These are phyloP conservation scores for Chrysina gloriosa DNA, from an alignment of 2,888 invertebrate genomes.

Conservation along the genomic window DNA sequence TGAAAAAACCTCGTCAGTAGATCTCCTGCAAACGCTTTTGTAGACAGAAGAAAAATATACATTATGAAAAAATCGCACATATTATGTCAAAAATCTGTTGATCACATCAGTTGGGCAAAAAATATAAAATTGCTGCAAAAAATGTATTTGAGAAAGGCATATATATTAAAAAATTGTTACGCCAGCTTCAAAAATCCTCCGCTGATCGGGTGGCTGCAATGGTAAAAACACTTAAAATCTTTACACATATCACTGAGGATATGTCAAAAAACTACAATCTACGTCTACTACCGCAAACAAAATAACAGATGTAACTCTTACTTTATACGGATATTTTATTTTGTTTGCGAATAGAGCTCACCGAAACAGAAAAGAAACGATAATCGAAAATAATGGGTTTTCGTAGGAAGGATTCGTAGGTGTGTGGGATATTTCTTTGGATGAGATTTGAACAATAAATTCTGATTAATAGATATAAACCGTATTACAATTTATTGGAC, in stretches of 20 bases:
- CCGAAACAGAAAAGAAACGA: slow-evolving; percentile 38
- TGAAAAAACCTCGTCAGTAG: slow-evolving; percentile 62
- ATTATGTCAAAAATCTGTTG: slow-evolving; percentile 46
- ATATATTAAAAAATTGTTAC: slow-evolving; percentile 54
- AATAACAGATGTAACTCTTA: slow-evolving; percentile 14
- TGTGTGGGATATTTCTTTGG: slow-evolving; percentile 4
- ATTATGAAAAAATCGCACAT: slow-evolving; percentile 43
- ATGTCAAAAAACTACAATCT: slow-evolving; percentile 61
- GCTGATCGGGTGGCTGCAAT: slow-evolving; percentile 62
- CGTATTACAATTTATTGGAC: slow-evolving; percentile 31
- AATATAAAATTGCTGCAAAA: slow-evolving; percentile 60
- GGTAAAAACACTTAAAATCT: slow-evolving; percentile 61
- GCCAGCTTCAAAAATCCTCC: slow-evolving; percentile 62
- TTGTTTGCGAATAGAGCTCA: slow-evolving; percentile 38
- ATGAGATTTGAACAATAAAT: slow-evolving; percentile 23
- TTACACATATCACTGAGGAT: slow-evolving; percentile 64
- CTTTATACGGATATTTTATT: slow-evolving; percentile 20
- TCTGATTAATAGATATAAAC: slow-evolving; percentile 22
- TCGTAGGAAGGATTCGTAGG: slow-evolving; percentile 2
- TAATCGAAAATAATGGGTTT: slow-evolving; percentile 35
- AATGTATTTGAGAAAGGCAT: slow-evolving; percentile 47
- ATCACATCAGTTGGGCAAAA: slow-evolving; percentile 49
- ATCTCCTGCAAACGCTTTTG: slow-evolving; percentile 67
- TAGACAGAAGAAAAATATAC: slow-evolving; percentile 62
- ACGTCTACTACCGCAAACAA: slow-evolving; percentile 38